Conservation (phyloP, 2,113 vertebrate species). For the Corapipo altera region DNA sequence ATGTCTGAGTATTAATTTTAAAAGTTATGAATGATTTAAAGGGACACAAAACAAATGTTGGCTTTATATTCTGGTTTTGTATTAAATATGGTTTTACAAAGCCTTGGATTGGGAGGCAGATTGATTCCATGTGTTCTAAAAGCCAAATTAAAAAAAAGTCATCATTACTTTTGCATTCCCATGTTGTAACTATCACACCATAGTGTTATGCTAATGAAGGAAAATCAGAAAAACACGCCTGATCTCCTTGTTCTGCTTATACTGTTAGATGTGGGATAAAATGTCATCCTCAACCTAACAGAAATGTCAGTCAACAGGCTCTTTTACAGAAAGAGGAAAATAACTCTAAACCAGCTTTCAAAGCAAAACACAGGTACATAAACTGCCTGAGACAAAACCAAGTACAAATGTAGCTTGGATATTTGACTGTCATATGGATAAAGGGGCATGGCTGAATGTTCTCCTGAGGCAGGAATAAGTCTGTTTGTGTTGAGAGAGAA, state of each 20-base stretch:
- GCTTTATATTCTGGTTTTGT: slow-evolving; percentile 6
- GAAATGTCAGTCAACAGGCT: not conserved
- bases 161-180: not conserved
- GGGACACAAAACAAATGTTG: not conserved
- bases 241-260: not conserved
- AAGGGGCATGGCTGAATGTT: not conserved
- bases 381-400: not conserved
- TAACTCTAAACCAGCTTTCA: not conserved
- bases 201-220: not conserved
- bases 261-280: not conserved
- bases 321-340: not conserved
- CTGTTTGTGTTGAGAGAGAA: not conserved
- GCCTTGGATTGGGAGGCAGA: not conserved
- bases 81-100: not conserved
- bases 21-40: slow-evolving; percentile 30
- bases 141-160: not conserved
- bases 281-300: not conserved
- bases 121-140: slow-evolving; percentile 16
- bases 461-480: not conserved
- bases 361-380: not conserved
- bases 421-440: not conserved
- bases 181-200: not conserved
- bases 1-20: slow-evolving; percentile 4
- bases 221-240: not conserved
- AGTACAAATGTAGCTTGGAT: not conserved